Base-by-base conservation (phyloP, 2,113 vertebrate species). In the Rhinogobius similis region DNA sequence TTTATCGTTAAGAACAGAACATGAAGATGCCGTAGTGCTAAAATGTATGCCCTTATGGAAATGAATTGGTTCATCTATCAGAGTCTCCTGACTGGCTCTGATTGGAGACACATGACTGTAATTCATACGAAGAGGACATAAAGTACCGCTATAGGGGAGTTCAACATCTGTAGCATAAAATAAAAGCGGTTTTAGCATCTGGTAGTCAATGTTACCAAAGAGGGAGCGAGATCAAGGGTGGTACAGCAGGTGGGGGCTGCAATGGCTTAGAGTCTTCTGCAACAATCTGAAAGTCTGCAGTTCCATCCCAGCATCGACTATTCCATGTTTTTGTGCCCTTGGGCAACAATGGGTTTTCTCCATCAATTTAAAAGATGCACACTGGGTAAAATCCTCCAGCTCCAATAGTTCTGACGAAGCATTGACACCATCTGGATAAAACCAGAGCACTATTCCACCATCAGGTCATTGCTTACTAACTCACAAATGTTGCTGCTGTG, bases 1-100 rank as follows among this genome's bases (percentile, higher is more conserved):
- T 65, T 36, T 39, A 58, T 48, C 10, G 55, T 52, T 29, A 32
- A 41, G 27, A 68, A 62, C 20, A 41, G 27, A 68, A 62, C 20
- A 41, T 14, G 20, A 21, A 39, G 24, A 8, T 44, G 39, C 11
- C 2, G 2, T 12, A 58, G 6, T 32, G 8, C 29, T 61, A 7
- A 36, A 16, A 36, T n/a, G 7, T 61, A 8, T 36, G 3, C 6
- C 29, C 36, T 61, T 10, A 32, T 61, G 29, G 18, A 36, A 2
- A 10, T 20, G 29, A 32, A n/a, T 11, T 16, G 24, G 14, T 58
- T 26, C 1, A 58, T 58, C 55, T 8, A 18, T 58, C 18, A 11
- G 24, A 43, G 39, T 14, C 1, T 38, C 20, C 27, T 27, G 13
- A 65, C 18, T 32, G 18, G 26, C 9, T 18, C 26, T 44, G 13